phyloP scores from a whole-genome alignment of 2,888 invertebrate genomes.

The Miltochrista miniata region DNA sequence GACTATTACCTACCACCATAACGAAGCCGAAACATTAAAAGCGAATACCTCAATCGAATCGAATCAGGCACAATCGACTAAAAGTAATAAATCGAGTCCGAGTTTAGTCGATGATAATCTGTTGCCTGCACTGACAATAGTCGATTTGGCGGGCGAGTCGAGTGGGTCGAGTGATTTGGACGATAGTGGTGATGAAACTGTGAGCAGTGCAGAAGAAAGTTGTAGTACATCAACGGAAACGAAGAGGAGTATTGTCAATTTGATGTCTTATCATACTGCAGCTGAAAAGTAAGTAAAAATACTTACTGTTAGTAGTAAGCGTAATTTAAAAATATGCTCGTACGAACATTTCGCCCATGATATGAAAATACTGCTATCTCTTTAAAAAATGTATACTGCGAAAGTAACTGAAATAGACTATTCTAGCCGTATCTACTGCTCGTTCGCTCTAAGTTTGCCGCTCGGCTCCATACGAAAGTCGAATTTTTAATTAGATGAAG shows the following conservation, averaged over 20 bases:
- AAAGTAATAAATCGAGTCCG: slow-evolving; percentile 18
- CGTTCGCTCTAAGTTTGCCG: too few relatives aligned
- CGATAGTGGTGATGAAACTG: slow-evolving; percentile 24
- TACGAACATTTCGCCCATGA: too few relatives aligned
- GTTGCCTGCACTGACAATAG: slow-evolving; percentile 52
- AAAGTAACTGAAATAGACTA: too few relatives aligned
- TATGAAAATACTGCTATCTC: too few relatives aligned
- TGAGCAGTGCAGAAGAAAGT: slow-evolving; percentile 21
- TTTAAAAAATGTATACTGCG: too few relatives aligned
- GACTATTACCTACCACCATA: slow-evolving; percentile 56
- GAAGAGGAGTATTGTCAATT: slow-evolving; percentile 35
- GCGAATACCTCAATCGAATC: slow-evolving; percentile 15
- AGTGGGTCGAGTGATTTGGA: slow-evolving; percentile 42
- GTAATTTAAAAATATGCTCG: too few relatives aligned
- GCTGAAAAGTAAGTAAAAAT: slow-evolving; percentile 67
- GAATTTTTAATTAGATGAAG: too few relatives aligned
- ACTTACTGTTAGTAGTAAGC: neutral
- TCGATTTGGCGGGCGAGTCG: slow-evolving; percentile 54
- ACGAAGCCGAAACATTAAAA: slow-evolving; percentile 46
- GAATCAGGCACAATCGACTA: slow-evolving; percentile 21
- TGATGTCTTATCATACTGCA: slow-evolving; percentile 59
- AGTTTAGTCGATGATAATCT: slow-evolving; percentile 36
- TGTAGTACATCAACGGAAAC: slow-evolving; percentile 21
- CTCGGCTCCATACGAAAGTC: too few relatives aligned
- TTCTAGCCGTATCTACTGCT: too few relatives aligned